Conservation (phyloP, 2,113 vertebrate species). For the Callipepla squamata region DNA sequence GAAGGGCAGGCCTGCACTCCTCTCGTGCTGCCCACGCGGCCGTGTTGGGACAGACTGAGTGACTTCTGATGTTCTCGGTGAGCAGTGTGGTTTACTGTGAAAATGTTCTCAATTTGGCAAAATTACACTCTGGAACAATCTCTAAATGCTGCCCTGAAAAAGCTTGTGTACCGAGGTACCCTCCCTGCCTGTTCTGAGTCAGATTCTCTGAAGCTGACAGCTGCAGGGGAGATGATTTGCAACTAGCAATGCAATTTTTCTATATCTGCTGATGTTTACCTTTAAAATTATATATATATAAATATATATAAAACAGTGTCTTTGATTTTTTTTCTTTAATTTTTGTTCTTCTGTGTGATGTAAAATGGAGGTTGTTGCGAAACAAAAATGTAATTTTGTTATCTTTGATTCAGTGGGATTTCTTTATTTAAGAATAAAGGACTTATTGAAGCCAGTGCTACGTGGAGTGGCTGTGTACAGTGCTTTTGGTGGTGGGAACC, state of each 20-base stretch:
- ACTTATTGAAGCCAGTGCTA: constrained; percentile 58
- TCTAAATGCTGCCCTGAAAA: constrained; percentile 74
- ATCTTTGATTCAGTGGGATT: constrained; percentile 79
- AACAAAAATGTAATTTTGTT: constrained; percentile 83
- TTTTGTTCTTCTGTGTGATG: constrained; percentile 75
- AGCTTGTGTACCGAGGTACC: constrained; percentile 59
- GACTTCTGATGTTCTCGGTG: neutral
- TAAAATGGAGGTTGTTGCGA: constrained; percentile 73
- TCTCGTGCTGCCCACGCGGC: constrained; percentile 37
- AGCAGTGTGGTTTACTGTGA: neutral
- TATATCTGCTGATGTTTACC: constrained; percentile 80
- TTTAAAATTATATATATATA: constrained; percentile 69
- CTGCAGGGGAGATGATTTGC: constrained; percentile 76
- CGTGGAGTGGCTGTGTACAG: neutral
- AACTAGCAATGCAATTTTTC: constrained; percentile 89
- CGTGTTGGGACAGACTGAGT: constrained; percentile 37
- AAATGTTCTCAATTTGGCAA: neutral
- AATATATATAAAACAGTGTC: constrained; percentile 57
- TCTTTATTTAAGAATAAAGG: constrained; percentile 85
- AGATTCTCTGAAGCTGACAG: constrained; percentile 52
- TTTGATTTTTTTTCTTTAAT: constrained; percentile 54
- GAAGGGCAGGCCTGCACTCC: constrained; percentile 48
- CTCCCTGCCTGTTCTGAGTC: constrained; percentile 60
- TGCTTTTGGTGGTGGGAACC: neutral
- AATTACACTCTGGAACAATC: constrained; percentile 50